Evolutionary conservation across 1,140 invertebrate species (phyloP), one percentile per base, ranked within the genome.

Genomic region (Pseudoatta argentina): DNA sequence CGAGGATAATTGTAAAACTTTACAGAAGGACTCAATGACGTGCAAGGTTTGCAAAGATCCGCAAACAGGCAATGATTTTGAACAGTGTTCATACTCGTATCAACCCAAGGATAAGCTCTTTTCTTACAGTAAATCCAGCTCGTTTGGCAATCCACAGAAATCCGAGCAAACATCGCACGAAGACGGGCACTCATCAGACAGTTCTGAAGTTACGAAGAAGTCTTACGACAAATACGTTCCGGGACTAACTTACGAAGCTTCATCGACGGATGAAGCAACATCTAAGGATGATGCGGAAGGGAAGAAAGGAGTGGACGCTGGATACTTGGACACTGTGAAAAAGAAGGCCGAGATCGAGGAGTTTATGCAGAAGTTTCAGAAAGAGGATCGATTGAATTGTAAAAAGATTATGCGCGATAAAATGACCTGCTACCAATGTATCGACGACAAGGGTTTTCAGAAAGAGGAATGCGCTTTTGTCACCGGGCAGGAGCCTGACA

Each of bases 391-490:
- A 73, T 96, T 97, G 2, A 95, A 96, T 4, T 97, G 97, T 91
- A 97, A 97, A 90, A 97, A 97, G 91, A 94, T 96, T 0, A 95
- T 96, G 77, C 97, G 97, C 88, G 96, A 97, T 87, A 96, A 96
- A 44, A 97, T 97, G 97, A 97, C 97, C 5, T 97, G 97, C 92
- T 97, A 96, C 92, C 95, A 96, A 81, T 97, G 97, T 91, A 91
- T 96, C 0, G 96, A 97, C 86, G 96, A 97, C 55, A 95, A 96
- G 59, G 97, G 97, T 3, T 94, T 97, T 27, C 96, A 96, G 91
- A 96, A 97, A 88, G 97, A 97, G 93, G 97, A 97, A 93, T 97
- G 97, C 90, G 97, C 97, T 95, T 97, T 96, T 93, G 95, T 97
- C 1, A 96, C 96, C 8, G 96, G 77, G 0, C 66, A 64, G 1